phyloP scores from a whole-genome alignment of 1,140 invertebrate genomes.

The Cepaea nemoralis region DNA sequence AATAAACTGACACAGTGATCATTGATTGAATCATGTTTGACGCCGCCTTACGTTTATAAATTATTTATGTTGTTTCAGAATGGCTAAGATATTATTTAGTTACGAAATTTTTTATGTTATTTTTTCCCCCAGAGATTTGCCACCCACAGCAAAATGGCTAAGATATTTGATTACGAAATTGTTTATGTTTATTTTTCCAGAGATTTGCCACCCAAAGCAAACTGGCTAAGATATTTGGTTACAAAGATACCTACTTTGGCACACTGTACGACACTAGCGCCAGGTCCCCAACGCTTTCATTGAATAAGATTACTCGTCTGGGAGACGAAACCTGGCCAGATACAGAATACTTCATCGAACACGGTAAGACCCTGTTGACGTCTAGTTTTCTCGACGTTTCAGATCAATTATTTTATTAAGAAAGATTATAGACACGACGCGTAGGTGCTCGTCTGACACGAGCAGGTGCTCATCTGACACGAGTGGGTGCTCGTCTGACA shows the following conservation, averaged over 20 bases:
- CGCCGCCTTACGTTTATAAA: no score
- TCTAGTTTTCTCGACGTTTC: no score
- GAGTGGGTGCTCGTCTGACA: no score
- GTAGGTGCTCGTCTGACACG: no score
- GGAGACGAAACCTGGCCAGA: conserved; percentile 54
- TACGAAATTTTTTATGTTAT: no score
- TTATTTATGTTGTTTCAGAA: no score
- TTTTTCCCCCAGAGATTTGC: conserved; percentile 43
- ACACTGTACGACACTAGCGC: conserved; percentile 55
- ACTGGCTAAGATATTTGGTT: conserved; percentile 48
- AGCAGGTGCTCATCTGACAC: no score
- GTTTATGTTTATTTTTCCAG: conserved; percentile 6
- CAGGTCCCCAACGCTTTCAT: conserved; percentile 50
- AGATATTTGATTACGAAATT: conserved; percentile 49
- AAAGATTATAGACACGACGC: no score
- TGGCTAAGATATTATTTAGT: no score
- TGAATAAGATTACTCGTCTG: conserved; percentile 48
- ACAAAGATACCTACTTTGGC: conserved; percentile 51
- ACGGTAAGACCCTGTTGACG: conserved; percentile 42
- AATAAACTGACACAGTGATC: no score
- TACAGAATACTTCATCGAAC: conserved; percentile 56
- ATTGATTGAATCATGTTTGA: no score
- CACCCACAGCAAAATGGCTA: conserved; percentile 43
- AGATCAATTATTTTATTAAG: no score
- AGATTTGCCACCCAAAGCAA: conserved; percentile 48